Conservation (phyloP, 2,113 vertebrate genomes). For the Gallinago paraguaiae region DNA sequence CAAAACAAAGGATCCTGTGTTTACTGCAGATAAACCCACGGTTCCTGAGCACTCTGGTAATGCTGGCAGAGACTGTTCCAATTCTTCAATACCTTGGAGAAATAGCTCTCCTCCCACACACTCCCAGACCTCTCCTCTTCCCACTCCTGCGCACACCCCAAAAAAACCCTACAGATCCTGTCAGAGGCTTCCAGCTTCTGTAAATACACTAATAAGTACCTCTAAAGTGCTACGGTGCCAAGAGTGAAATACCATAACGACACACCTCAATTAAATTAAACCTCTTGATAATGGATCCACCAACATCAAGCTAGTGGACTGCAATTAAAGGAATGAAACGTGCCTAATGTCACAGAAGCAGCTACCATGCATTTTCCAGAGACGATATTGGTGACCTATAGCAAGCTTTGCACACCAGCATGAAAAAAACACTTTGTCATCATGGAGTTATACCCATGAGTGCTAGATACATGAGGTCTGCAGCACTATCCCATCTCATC, state of each 20-base stretch:
- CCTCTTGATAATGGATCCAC: background rate
- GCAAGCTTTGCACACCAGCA: background rate
- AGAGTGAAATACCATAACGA: background rate
- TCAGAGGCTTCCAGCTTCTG: background rate
- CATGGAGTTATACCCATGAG: background rate
- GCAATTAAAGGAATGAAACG: background rate
- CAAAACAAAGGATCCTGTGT: background rate
- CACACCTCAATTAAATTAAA: background rate
- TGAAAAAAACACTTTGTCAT: background rate
- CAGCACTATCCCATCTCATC: background rate
- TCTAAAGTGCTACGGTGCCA: background rate
- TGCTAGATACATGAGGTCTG: background rate
- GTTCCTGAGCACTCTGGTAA: background rate
- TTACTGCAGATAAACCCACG: background rate
- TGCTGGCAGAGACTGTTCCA: background rate
- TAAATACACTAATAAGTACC: conserved; percentile 8
- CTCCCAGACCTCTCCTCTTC: background rate
- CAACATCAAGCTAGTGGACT: background rate
- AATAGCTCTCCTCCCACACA: background rate
- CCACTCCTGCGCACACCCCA: background rate
- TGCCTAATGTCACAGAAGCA: background rate
- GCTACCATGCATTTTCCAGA: background rate
- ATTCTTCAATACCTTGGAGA: background rate
- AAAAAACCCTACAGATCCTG: background rate
- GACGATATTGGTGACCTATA: rapidly evolving